Evolutionary conservation across 2,888 invertebrate species (phyloP).

Genomic region (Pycnomerus fuliginosus): DNA sequence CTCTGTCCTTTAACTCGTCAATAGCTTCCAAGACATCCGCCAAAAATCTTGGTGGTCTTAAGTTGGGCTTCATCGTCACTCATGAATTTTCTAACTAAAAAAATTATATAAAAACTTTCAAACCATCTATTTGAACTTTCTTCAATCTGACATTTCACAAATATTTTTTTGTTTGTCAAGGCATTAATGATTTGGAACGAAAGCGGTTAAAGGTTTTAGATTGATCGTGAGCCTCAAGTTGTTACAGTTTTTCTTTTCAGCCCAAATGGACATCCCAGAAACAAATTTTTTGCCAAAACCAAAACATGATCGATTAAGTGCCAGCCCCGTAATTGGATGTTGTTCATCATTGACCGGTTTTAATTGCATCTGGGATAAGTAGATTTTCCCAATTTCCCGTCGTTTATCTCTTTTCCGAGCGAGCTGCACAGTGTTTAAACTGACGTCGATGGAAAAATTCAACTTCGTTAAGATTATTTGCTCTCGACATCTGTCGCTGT

Average conservation of each 20-base stretch:
- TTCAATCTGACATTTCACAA: no score
- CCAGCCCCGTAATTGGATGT: slow-evolving; percentile 8
- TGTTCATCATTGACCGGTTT: slow-evolving; percentile 9
- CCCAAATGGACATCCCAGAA: no score
- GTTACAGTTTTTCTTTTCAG: no score
- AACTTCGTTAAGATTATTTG: slow-evolving; percentile 12
- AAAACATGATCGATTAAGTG: no score
- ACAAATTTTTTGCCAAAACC: background rate
- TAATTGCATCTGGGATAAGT: slow-evolving; percentile 15
- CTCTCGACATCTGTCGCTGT: no score
- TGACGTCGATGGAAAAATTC: slow-evolving; percentile 13
- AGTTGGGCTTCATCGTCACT: no score
- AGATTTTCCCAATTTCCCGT: slow-evolving; percentile 19
- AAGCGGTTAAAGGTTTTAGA: no score
- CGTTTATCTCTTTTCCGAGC: slow-evolving; percentile 16
- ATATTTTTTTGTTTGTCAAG: no score
- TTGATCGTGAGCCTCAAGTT: no score
- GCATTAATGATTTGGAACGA: no score
- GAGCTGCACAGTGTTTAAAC: slow-evolving; percentile 8
- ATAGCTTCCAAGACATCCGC: slow-evolving; percentile 12
- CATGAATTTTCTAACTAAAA: background rate
- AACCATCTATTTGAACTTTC: no score
- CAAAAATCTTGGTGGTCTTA: slow-evolving; percentile 5
- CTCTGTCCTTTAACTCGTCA: slow-evolving; percentile 8
- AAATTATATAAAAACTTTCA: no score